Base-by-base conservation (phyloP, 1,140 invertebrate genomes). In the Caenorhabditis inopinata region DNA sequence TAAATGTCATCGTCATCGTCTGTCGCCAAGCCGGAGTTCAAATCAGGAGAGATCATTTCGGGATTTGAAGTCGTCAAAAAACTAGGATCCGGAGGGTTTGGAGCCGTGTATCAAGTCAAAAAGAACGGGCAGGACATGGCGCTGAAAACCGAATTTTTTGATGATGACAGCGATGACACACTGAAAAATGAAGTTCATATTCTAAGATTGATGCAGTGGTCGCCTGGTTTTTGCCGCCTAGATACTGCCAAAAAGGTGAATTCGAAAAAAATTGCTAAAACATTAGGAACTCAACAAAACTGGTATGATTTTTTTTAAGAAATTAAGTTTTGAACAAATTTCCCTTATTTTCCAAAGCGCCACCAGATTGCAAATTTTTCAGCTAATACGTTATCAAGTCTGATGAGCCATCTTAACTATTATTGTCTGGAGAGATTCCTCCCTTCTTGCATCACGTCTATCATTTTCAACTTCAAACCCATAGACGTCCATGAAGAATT, bases 81-180 rank as follows among this genome's bases (percentile, higher is more conserved):
- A 45, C 51, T 81, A 12, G 80, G 80, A 53, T 45, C 74, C 32
- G 80, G 80, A 18, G 80, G 80, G 7, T 81, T 76, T 21, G 80
- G 80, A 29, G 74, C 58, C 27, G 80, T 81, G 0, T 78, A 81
- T 73, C 47, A 81, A 25, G 80, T 81, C 14, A 23, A 45, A 23
- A 78, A 76, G 12, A 35, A 78, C 16, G 74, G 75, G 16, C 9
- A 21, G 27, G 48, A 78, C 23, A 51, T 74, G 9, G 80, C 80
- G 35, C 49, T 81, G 75, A 81, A 81, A 42, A 73, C 74, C 12
- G 80, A 81, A 53, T 76, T 62, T 14, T 25, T 78, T 9, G 68
- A 81, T 29, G 27, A 62, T 14, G 49, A 77, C 2, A 29, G 18
- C 6, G 42, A 45, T 42, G 75, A 62, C 1, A 78, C 74, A 4